Conservation (phyloP, 2,113 vertebrate genomes). For the Pyrgilauda ruficollis region DNA sequence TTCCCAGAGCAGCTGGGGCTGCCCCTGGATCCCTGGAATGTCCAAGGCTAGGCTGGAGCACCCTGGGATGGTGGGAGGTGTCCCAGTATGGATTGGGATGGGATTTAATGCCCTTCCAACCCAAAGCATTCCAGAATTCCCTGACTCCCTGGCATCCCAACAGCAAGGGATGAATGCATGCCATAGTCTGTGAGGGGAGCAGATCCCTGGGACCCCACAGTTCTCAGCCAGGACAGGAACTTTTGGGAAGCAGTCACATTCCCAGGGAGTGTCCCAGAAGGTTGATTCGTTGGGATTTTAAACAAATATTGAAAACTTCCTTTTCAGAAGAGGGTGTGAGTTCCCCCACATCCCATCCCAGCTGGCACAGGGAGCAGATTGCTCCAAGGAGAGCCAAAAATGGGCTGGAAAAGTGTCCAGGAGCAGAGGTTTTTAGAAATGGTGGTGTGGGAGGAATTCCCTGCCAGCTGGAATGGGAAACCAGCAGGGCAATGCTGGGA, state of each 20-base stretch:
- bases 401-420: not conserved
- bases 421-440: fast-evolving
- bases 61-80: not conserved
- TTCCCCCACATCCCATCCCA: not conserved
- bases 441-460: not conserved
- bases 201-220: not conserved
- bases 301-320: not conserved
- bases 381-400: not conserved
- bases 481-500: not conserved
- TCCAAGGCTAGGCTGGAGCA: not conserved
- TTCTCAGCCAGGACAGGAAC: fast-evolving
- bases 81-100: not conserved
- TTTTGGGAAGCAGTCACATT: not conserved
- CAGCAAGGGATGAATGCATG: no score
- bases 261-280: not conserved
- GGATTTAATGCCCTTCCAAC: not conserved
- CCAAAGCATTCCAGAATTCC: not conserved
- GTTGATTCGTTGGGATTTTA: not conserved
- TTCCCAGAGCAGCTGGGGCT: not conserved
- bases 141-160: not conserved
- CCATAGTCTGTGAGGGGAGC: fast-evolving
- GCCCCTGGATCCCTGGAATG: not conserved
- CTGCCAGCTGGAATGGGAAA: not conserved
- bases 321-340: not conserved
- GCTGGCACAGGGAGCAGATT: not conserved